phyloP scores from a whole-genome alignment of 2,113 vertebrate genomes.

The Melanerpes aurifrons region DNA sequence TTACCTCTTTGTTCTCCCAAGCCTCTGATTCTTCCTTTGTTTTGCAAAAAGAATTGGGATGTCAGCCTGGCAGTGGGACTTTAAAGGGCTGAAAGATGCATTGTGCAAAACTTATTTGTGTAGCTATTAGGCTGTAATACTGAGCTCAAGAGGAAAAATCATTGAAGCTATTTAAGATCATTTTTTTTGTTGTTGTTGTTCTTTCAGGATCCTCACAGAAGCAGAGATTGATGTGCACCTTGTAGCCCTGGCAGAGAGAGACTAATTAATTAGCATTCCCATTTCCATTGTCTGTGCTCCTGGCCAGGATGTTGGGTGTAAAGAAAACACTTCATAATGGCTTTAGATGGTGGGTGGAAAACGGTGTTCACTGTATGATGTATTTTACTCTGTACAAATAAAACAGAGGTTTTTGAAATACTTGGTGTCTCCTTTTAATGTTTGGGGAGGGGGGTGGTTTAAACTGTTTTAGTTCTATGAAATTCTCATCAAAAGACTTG shows the following conservation, averaged over 20 bases:
- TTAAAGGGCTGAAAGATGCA: neutral
- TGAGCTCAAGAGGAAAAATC: neutral
- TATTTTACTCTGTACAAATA: conserved; percentile 83
- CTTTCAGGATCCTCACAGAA: conserved; percentile 91
- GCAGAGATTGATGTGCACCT: conserved; percentile 91
- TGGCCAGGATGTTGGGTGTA: conserved; percentile 62
- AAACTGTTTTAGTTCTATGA: neutral
- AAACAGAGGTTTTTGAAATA: conserved; percentile 81
- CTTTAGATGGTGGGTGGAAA: conserved; percentile 61
- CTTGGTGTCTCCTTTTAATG: conserved; percentile 17
- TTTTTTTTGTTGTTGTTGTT: conserved; percentile 39
- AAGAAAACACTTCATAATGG: conserved; percentile 65
- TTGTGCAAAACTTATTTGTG: neutral
- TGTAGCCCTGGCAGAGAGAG: conserved; percentile 92
- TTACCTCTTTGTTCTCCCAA: neutral
- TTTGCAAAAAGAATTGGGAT: neutral
- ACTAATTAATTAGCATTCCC: conserved; percentile 79
- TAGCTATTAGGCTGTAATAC: neutral
- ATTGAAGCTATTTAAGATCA: conserved; percentile 9
- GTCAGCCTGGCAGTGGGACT: neutral
- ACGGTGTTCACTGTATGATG: conserved; percentile 61
- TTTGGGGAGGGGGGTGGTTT: neutral
- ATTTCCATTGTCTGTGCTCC: conserved; percentile 51
- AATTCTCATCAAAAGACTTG: neutral
- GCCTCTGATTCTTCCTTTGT: neutral